phyloP scores from a whole-genome alignment of 2,888 invertebrate genomes.

The Polydrusus pterygomalis region DNA sequence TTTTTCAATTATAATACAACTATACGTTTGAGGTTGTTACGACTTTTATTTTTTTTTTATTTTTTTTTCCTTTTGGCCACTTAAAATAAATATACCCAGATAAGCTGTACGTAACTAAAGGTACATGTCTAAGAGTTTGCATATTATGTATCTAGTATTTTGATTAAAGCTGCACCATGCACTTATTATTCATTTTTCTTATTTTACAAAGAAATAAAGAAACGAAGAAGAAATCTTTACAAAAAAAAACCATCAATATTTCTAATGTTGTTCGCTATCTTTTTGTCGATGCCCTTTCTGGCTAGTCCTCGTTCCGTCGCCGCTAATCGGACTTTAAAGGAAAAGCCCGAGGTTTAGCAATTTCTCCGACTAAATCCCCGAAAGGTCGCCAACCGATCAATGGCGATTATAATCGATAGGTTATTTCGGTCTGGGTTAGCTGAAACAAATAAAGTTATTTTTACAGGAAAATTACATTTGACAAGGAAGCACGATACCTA shows the following conservation, averaged over 20 bases:
- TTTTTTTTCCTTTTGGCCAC: too few species aligned
- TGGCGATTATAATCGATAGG: slow-evolving; percentile 24
- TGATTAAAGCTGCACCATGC: too few species aligned
- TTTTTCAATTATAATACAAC: too few species aligned
- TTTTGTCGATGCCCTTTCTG: not conserved
- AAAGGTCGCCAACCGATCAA: slow-evolving; percentile 19
- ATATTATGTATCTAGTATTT: too few species aligned
- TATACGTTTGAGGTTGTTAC: too few species aligned
- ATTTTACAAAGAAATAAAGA: too few species aligned
- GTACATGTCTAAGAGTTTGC: too few species aligned
- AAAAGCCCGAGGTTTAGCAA: slow-evolving; percentile 27
- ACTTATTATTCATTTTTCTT: too few species aligned
- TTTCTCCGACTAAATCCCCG: slow-evolving; percentile 19
- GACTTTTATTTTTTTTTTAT: too few species aligned
- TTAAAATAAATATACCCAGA: too few species aligned
- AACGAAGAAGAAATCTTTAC: not conserved
- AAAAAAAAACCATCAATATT: not conserved
- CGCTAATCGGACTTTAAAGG: slow-evolving; percentile 12
- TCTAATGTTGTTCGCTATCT: not conserved
- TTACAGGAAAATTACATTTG: not conserved
- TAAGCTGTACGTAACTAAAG: too few species aligned
- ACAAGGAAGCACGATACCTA: too few species aligned
- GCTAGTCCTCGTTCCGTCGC: slow-evolving; percentile 1
- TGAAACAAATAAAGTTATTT: not conserved
- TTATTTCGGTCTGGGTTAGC: slow-evolving; percentile 4